phyloP scores from a whole-genome alignment of 2,888 invertebrate genomes.

The Polydrusus tereticollis region DNA sequence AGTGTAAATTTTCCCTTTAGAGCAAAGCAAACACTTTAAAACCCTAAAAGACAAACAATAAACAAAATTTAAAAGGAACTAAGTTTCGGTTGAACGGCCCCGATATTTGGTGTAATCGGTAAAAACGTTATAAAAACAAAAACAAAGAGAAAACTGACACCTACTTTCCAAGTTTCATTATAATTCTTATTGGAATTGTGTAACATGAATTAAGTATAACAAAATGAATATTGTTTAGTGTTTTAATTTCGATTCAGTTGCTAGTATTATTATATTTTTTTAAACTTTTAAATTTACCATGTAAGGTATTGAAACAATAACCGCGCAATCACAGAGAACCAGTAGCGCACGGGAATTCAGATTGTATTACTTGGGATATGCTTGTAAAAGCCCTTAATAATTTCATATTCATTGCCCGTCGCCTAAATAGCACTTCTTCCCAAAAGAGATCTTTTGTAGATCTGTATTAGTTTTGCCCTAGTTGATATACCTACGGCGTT shows the following conservation, averaged over 20 bases:
- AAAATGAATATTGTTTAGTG: slow-evolving; percentile 17
- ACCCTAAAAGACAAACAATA: slow-evolving; percentile 23
- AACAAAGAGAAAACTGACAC: slow-evolving; percentile 20
- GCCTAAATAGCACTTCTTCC: too few relatives aligned
- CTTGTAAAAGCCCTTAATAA: too few relatives aligned
- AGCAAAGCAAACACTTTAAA: slow-evolving; percentile 12
- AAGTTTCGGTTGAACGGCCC: slow-evolving; percentile 20
- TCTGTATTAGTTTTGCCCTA: too few relatives aligned
- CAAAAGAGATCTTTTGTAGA: too few relatives aligned
- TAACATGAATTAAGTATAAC: slow-evolving; percentile 19
- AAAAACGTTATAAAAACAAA: slow-evolving; percentile 19
- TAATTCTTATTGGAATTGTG: slow-evolving; percentile 23
- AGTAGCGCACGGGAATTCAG: background rate
- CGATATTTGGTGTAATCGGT: slow-evolving; percentile 17
- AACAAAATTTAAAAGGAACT: slow-evolving; percentile 26
- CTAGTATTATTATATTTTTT: background rate
- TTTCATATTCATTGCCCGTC: too few relatives aligned
- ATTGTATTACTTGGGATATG: too few relatives aligned
- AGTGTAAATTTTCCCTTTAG: slow-evolving; percentile 9
- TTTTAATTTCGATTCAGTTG: slow-evolving; percentile 10
- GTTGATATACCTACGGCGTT: too few relatives aligned
- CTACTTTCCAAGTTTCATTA: slow-evolving; percentile 41
- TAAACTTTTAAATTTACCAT: background rate
- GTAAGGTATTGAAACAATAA: background rate
- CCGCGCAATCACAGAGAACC: background rate